Evolutionary conservation across 1,140 invertebrate species (phyloP), one percentile per base, ranked within the genome.

Genomic region (Macrotrachela quadricornifera): DNA sequence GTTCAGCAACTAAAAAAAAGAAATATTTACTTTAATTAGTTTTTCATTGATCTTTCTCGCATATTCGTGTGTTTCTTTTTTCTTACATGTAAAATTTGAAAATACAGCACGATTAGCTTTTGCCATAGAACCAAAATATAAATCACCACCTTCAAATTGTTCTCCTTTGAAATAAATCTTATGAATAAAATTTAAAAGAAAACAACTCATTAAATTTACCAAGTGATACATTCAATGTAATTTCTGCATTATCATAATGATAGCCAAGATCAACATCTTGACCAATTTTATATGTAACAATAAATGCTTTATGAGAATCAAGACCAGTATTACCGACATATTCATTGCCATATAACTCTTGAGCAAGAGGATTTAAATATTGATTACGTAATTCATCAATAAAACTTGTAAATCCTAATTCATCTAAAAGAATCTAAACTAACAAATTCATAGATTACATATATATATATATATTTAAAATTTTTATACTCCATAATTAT

Each of bases 191-290:
- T 30, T 30, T 8, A 30, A 8, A 30, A 4, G 8, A 8, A 30
- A 30, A 30, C 2, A 30, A 4, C 21, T 30, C 21, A 4, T 8
- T 30, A 2, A 8, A 18, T 57, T 54, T 13, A 30, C 63, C 62
- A 6, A 71, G 56, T n/a, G 60, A 63, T 14, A 73, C 60, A 59
- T 73, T 73, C 13, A 72, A 48, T 3, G 71, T 72, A 6, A 73
- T 60, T 58, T 73, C 72, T 38, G 70, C 62, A 55, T 73, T 73
- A 59, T 73, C 72, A 60, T 62, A 72, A 56, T 73, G 72, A 59
- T 61, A 65, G 51, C 51, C 57, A 11, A 73, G 61, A 50, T 72
- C 68, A 38, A 59, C 50, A 58, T 73, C 71, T 48, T 65, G 55
- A 14, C 58, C 64, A 10, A 60, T 49, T 46, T 64, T 61, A 58